Evolutionary conservation across 2,113 vertebrate genomes (phyloP), one percentile per base, ranked within the genome.

Genomic region (Typhlomys cinereus): DNA sequence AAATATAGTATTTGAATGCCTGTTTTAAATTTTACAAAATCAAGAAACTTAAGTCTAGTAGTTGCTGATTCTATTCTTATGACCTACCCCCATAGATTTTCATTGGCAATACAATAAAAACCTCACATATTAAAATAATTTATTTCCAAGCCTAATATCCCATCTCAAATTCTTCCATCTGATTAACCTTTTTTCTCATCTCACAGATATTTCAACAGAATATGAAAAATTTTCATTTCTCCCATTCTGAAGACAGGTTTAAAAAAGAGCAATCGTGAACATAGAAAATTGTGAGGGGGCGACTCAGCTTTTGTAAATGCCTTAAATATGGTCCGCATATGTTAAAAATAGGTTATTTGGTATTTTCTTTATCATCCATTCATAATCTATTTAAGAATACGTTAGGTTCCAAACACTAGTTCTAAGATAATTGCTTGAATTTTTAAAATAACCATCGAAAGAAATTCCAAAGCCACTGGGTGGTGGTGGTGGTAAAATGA

Each of bases 181-280:
- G 67, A 96, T 95, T 97, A 97, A 93, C 29, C 66, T 80, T 94
- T 96, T 94, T 96, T 97, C 96, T 96, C 93, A 96, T 97, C 81
- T 97, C 82, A 92, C 90, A 94, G 76, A 73, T 39, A 88, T 92
- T 95, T 93, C 95, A 94, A 97, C 91, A 88, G 87, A 96, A 67
- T 85, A 71, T 66, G 41, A 95, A 96, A 97, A 95, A 94, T 94
- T 46, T 73, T 89, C 76, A 85, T 92, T 95, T 78, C 31, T 95
- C 85, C 91, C 96, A 92, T 97, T 96, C 94, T 73, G 39, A 85
- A 89, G 61, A 92, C 95, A 93, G 95, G 87, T 95, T 70, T 70
- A 88, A 81, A 74, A n/a, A 90, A 95, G 50, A 93, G 85, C 96
- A 96, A 88, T 70, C 88, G 50, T 93, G 71, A 96, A 95, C n/a